A percentile compares a stretch with the other conserved stretches of the same genome.
phyloP scores from a whole-genome alignment of 2,797 vertebrate species.

The Chiloscyllium punctatum region DNA sequence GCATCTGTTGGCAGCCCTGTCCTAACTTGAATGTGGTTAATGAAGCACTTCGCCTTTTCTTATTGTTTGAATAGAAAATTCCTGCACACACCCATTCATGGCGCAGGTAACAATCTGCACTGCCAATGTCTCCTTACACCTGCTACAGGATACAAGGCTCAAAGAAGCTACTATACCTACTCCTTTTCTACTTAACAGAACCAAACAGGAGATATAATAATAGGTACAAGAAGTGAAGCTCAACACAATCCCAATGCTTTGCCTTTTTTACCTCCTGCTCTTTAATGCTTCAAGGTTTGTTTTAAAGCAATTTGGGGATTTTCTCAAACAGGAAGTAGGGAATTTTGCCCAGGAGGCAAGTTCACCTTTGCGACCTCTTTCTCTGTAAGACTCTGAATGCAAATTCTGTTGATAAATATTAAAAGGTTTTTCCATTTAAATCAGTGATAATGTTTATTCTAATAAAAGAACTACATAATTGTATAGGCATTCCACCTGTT shows the following conservation, averaged over 20 bases:
- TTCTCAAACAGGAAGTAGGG: neutral
- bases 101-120: neutral
- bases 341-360: neutral
- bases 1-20: conserved; percentile 3
- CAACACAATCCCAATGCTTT: neutral
- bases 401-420: neutral
- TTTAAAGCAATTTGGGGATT: conserved; percentile 20
- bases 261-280: neutral
- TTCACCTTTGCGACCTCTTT: conserved; percentile 1
- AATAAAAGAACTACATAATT: neutral
- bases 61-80: conserved; percentile 30
- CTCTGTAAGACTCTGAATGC: neutral
- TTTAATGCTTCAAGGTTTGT: neutral
- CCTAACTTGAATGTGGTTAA: conserved; percentile 10
- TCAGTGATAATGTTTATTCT: neutral
- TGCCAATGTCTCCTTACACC: neutral
- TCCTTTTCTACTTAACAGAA: neutral
- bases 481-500: neutral
- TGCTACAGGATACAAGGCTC: neutral
- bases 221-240: neutral
- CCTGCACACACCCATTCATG: conserved; percentile 28
- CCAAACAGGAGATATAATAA: neutral
- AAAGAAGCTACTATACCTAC: neutral
- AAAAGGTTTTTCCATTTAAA: neutral
- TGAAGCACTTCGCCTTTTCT: conserved; percentile 7